Base-by-base conservation (phyloP, 2,113 vertebrate genomes). In the Shinisaurus crocodilurus region DNA sequence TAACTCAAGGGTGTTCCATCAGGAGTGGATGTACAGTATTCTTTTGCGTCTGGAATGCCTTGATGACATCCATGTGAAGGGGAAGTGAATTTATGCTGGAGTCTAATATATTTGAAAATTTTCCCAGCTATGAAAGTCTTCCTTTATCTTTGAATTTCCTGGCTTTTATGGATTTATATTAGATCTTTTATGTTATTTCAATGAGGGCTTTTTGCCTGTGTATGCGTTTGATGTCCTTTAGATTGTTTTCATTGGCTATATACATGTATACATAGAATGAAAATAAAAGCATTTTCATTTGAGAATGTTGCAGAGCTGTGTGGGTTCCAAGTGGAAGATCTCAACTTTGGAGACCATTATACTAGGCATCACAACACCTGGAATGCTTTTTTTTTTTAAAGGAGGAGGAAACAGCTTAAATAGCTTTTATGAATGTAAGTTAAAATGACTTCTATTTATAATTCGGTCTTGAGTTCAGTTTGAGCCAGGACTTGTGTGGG, bases 91-190 rank as follows among this genome's bases (percentile, higher is more conserved):
- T 94, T 96, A 86, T 57, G 27, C 88, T 94, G 77, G 40, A 91
- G 75, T 96, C 93, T 94, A 95, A 95, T 95, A 92, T 92, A 84
- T 87, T 95, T 94, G 91, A 95, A 96, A 94, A 63, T 84, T 95
- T 95, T 91, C 88, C 87, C 89, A 93, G 69, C 1, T 94, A 88
- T 95, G 89, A 91, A 96, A 94, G 82, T 91, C 75, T 89, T 65
- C 93, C 93, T 96, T 94, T 96, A 95, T 96, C 94, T 96, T 89
- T 95, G 95, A 95, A 95, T 96, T 95, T 95, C 95, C 93, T 96
- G 95, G 95, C 84, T 95, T 95, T 94, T 94, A 82, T 94, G 90
- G 93, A 91, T 96, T 96, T 96, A 93, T 94, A 92, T 94, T 92
- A 93, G 93, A 93, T 94, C 86, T 87, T 95, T 93, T 93, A 93